Evolutionary conservation across 2,113 vertebrate species (phyloP), one percentile per base, ranked within the genome.

Genomic region (Chroicocephalus ridibundus): DNA sequence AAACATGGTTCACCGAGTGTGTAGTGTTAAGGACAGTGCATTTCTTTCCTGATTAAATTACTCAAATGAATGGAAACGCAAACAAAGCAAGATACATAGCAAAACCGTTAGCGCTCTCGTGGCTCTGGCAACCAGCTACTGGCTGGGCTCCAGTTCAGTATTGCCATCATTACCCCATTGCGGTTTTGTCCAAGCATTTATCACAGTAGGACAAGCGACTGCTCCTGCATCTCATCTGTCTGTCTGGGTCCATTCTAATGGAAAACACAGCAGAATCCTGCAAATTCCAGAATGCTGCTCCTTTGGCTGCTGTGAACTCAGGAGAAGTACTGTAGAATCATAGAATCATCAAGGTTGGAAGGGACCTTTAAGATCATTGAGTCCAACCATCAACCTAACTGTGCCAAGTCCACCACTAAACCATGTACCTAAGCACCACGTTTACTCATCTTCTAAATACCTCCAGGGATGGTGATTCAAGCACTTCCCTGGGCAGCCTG

Each of bases 1-100:
- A 49, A 70, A 38, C 8, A 2, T 1, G 9, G 13, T 11, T 80
- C 44, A 13, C 20, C 1, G 10, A 54, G 6, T 1, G 1, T 12
- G 15, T 3, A 2, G 21, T 1, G 18, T 44, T 49, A 31, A 26
- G 19, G 38, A 8, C 38, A 27, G 32, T 4, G 44, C 3, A 0
- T 12, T 49, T n/a, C 13, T 70, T 64, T 86, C 27, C 54, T 40
- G 1, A 66, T 36, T 57, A 16, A 78, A 47, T 75, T 42, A 25
- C 26, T 25, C 13, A 19, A 15, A 38, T 7, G 22, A 57, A 40
- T 9, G 22, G 62, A 65, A 90, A 49, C 0, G 4, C 58, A 31
- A 27, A 13, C 34, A 17, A 16, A 72, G 58, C 68, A 46, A 44
- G 9, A 38, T 19, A 2, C 6, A 2, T 1, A 49, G 68, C 42